Evolutionary conservation across 2,888 invertebrate genomes (phyloP), one percentile per base, ranked within the genome.

Genomic region (Notocelia uddmanniana): DNA sequence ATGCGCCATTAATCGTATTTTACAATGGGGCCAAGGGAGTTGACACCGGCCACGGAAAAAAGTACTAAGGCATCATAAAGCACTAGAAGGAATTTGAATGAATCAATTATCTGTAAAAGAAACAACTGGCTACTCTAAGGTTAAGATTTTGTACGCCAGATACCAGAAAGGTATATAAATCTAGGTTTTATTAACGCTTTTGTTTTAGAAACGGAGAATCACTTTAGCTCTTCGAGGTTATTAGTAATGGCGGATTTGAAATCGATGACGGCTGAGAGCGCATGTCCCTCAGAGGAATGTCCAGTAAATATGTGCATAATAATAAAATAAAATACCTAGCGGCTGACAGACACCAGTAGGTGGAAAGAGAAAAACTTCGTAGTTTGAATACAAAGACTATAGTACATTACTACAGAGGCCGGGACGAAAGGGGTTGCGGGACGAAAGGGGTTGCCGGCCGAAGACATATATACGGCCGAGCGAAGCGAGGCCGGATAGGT

Each of bases 51-150:
- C 50, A 21, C 31, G 59, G 54, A 48, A 67, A 66, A 60, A 60
- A 54, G 54, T 71, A 60, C 54, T 52, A 52, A 21, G 71, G 45
- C n/a, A 45, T 2, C 66, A 71, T 66, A 23, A 52, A 52, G 11
- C 13, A 41, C 5, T 15, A 70, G 15, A 21, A 70, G 41, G 1
- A 21, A 19, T 52, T 19, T 26, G 8, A n/a, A 26, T 13, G 1
- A 5, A n/a, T 2, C 23, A 21, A 52, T 55, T 19, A 3, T 13
- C 5, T 2, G 37, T 5, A 9, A 18, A 50, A 3, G 0, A 10
- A n/a, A 19, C 37, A 18, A 13, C 11, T 21, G 10, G 15, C 13
- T 23, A 26, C 1, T 13, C 13, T 10, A 15, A 0, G 18, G 26
- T n/a, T 19, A 19, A n/a, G 41, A 59, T 8, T 23, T 0, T 26